Evolutionary conservation across 2,113 vertebrate species (phyloP), one percentile per base, ranked within the genome.

Genomic region (Propithecus coquereli): DNA sequence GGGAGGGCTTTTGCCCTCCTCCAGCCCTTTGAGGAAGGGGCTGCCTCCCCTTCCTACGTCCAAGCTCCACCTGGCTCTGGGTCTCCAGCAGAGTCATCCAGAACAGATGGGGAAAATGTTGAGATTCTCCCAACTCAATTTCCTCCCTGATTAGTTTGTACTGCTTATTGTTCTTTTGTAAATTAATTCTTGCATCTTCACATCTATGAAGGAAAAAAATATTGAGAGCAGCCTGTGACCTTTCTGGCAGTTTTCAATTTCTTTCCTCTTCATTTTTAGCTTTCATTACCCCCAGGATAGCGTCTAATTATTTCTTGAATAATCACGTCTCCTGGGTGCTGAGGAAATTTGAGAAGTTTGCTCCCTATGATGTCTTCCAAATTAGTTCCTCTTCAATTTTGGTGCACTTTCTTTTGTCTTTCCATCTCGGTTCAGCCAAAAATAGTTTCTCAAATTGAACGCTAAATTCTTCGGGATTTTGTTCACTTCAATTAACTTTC

Each of bases 251-350:
- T 91, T 96, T 91, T 93, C 92, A 95, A 77, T 92, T 93, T 92
- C 97, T 74, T 90, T 57, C 77, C 77, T 81, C 70, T 96, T 97
- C 91, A 77, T 97, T 98, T 98, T 97, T 98, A 97, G 95, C 91
- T 83, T 94, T 92, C 22, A 50, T 97, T 97, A 91, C 95, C 95
- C 89, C 93, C 93, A 97, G 97, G 97, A 94, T 96, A 96, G 91
- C 96, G 92, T 93, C 98, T 98, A 97, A 98, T 98, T 91, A 98
- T 96, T 98, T 97, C 91, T 96, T 97, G 97, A 98, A 90, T 98
- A 96, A 97, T 97, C 97, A 86, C 45, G 54, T 98, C 98, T 98
- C 95, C 10, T 43, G 97, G 95, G 96, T 87, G 86, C 92, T 95
- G 94, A 94, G 84, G 97, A 97, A 98, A 97, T 95, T 74, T 91